phyloP scores from a whole-genome alignment of 1,140 invertebrate genomes.

The Nilaparvata lugens region DNA sequence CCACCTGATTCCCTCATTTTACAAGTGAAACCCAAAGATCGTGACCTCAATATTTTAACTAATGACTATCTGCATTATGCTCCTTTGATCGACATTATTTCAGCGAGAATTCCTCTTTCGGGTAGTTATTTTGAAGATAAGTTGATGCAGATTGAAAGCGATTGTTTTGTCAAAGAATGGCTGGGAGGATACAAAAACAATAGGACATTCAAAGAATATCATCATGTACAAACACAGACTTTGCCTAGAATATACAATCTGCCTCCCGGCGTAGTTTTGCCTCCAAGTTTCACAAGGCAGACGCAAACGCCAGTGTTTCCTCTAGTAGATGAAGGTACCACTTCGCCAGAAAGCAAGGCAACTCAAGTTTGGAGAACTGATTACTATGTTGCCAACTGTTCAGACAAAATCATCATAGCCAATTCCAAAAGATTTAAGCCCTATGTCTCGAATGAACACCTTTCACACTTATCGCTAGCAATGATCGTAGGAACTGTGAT shows the following conservation, averaged over 20 bases:
- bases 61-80: conserved; percentile 8
- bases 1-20: conserved; percentile 19
- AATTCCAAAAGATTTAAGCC: conserved; percentile 4
- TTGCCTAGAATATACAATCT: conserved; percentile 2
- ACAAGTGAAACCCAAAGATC: background rate
- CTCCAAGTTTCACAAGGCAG: conserved; percentile 2
- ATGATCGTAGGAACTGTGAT: background rate
- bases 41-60: background rate
- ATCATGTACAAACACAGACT: conserved; percentile 21
- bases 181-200: conserved; percentile 21
- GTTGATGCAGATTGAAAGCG: conserved; percentile 23
- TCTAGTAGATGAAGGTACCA: background rate
- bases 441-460: background rate
- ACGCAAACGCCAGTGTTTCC: conserved; percentile 14
- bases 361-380: conserved; percentile 12
- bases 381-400: background rate
- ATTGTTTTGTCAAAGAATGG: conserved; percentile 17
- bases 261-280: background rate
- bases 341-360: background rate
- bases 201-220: conserved; percentile 14
- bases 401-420: conserved; percentile 10
- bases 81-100: conserved; percentile 23
- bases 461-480: conserved; percentile 10
- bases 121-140: conserved; percentile 9
- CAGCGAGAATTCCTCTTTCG: conserved; percentile 9